A percentile compares a stretch with the other conserved stretches of the same genome.
phyloP scores from a whole-genome alignment of 2,888 invertebrate genomes.

The Cosmopolites sordidus region DNA sequence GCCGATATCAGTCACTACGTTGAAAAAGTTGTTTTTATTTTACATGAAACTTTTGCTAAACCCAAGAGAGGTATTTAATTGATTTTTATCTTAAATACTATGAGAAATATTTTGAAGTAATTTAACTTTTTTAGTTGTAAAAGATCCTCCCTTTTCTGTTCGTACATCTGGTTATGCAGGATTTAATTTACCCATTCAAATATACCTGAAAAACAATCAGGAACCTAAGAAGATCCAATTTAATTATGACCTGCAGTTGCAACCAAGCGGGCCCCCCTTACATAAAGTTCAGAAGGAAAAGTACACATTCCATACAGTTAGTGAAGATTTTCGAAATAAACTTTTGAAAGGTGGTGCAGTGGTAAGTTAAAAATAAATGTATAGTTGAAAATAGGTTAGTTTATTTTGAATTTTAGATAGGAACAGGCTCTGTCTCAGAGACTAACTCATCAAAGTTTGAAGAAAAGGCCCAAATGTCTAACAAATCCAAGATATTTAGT shows the following conservation, averaged over 20 bases:
- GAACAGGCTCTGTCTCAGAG: slow-evolving; percentile 5
- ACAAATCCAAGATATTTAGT: slow-evolving; percentile 67
- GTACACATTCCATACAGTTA: slow-evolving; percentile 77
- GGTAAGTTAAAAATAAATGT: no score
- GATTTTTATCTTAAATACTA: neutral
- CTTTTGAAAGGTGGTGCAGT: slow-evolving; percentile 82
- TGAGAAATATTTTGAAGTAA: slow-evolving; percentile 1
- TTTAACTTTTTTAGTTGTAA: slow-evolving; percentile 64
- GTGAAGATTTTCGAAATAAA: slow-evolving; percentile 85
- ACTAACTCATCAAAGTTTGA: slow-evolving; percentile 27
- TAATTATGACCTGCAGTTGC: slow-evolving; percentile 81
- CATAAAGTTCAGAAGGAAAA: slow-evolving; percentile 73
- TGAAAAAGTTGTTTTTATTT: slow-evolving; percentile 85
- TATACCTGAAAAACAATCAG: slow-evolving; percentile 83
- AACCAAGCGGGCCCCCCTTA: slow-evolving; percentile 68
- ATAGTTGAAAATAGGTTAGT: no score
- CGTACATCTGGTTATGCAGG: slow-evolving; percentile 96
- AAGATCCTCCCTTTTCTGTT: slow-evolving; percentile 85
- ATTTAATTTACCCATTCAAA: slow-evolving; percentile 84
- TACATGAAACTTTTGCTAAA: slow-evolving; percentile 89
- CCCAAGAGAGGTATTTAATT: slow-evolving; percentile 77
- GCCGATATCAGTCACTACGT: slow-evolving; percentile 86
- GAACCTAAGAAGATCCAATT: slow-evolving; percentile 83
- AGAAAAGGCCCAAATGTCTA: slow-evolving; percentile 55
- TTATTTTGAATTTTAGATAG: slow-evolving; percentile 16